Base-by-base conservation (phyloP, 2,888 invertebrate species). In the Pocota personata region DNA sequence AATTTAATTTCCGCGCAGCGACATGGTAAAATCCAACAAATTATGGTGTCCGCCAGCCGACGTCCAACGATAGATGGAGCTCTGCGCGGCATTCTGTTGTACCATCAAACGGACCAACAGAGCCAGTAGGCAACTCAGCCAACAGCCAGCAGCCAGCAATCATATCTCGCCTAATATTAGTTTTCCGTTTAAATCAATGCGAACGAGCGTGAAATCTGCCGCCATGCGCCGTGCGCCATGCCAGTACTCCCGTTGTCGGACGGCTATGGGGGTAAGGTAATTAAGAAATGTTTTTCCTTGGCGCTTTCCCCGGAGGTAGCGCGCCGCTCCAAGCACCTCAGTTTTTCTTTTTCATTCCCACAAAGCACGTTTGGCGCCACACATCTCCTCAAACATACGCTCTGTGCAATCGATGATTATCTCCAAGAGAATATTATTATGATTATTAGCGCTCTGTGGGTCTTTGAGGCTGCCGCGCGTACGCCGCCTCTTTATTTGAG, bases 1-100 rank as follows among this genome's bases (percentile, higher is more conserved):
- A 90, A 91, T 91, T 89, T 91, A 90, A 90, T 90, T 90, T 89
- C 88, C 89, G 88, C 86, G 66, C 71, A 80, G 50, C 84, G 76
- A 80, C 80, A 86, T 52, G 76, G 67, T 57, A 73, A 76, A 50
- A 80, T 80, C 37, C 60, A 86, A 86, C 80, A 86, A 82, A 86
- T 86, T 77, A 86, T 71, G 76, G 69, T 66, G 76, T 69, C 66
- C 71, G 60, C 71, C 60, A 75, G 80, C 60, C 62, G 27, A 40
- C 71, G 27, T 43, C 35, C 60, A 37, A 43, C 40, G 43, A 24
- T 69, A 77, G 64, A 77, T 64, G 71, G 55, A 66, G 64, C 35
- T 43, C 52, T 43, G 57, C 71, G 60, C 71, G 60, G 62, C 66
- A 24, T 48, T 60, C 12, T 67, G 58, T 52, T 35, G 60, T 46